Base-by-base conservation (phyloP, 2,888 invertebrate genomes). In the Leistus spinibarbis region DNA sequence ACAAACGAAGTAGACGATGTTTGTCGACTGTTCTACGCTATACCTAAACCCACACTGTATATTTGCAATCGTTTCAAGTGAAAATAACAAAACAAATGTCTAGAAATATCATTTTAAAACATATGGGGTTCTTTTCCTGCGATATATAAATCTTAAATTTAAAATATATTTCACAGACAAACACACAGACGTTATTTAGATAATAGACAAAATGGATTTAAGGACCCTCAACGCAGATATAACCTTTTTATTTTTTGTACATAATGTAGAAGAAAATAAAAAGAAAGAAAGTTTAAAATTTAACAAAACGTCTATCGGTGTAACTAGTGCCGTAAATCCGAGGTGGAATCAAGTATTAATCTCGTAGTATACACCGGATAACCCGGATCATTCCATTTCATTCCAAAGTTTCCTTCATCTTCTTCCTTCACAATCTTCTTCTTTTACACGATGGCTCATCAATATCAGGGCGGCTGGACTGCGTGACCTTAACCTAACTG, bases 401-500 rank as follows among this genome's bases (percentile, higher is more conserved):
- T 19, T 60, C 22, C 60, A 22, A 60, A 60, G 60, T 60, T 60
- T 22, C 16, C 22, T 20, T 60, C 22, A 40, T 40, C 40, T 40
- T 3, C 60, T 60, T 60, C 60, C 20, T 19, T 60, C 60, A 17
- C 60, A 60, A 60, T 60, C 60, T 60, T 60, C 22, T 10, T 60
- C 60, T 60, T 22, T 17, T 60, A 60, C 60, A 17, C 20, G 24
- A 64, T 13, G 62, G 17, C 20, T 72, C 72, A 72, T 72, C 72
- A 72, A 72, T 72, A 72, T 72, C 65, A 27, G 57, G 56, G 66
- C 16, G 27, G 54, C 23, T 60, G 67, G 66, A 23, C 53, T 60
- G 57, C 23, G 60, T 73, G 73, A 73, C 73, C 73, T 73, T 73
- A 66, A 73, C 67, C 73, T 60, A 13, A 40, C 40, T 40, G 67